phyloP scores from a whole-genome alignment of 2,113 vertebrate species.

The Mastomys natalensis region DNA sequence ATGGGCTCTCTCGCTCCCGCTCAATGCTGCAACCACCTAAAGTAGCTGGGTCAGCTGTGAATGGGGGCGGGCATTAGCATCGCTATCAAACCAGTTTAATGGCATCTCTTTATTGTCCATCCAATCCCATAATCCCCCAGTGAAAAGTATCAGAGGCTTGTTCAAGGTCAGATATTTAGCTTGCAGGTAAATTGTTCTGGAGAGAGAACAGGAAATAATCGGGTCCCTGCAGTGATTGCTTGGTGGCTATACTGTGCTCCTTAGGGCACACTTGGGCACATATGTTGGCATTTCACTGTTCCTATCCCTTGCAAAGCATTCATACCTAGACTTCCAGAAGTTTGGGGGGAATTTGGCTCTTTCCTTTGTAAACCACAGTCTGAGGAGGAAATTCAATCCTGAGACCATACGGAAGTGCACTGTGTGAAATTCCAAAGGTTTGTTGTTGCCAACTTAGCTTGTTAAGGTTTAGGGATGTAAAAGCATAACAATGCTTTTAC shows the following conservation, averaged over 20 bases:
- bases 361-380: neutral
- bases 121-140: neutral
- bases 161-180: neutral
- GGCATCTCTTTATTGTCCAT: neutral
- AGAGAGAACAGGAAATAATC: too few relatives aligned
- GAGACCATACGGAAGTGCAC: neutral
- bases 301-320: rapidly evolving
- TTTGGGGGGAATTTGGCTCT: neutral
- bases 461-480: neutral
- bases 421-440: too few relatives aligned
- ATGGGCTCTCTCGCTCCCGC: neutral
- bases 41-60: too few relatives aligned
- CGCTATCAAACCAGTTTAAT: neutral
- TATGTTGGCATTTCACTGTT: neutral
- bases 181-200: neutral
- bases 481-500: neutral
- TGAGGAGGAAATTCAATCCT: neutral
- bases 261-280: rapidly evolving
- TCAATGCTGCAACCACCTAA: neutral
- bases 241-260: rapidly evolving
- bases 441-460: neutral
- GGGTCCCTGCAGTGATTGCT: neutral
- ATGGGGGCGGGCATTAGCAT: too few relatives aligned
- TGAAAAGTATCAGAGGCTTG: neutral
- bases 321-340: neutral